Base-by-base conservation (phyloP, 2,797 vertebrate genomes). In the Hyperoplus lanceolatus region DNA sequence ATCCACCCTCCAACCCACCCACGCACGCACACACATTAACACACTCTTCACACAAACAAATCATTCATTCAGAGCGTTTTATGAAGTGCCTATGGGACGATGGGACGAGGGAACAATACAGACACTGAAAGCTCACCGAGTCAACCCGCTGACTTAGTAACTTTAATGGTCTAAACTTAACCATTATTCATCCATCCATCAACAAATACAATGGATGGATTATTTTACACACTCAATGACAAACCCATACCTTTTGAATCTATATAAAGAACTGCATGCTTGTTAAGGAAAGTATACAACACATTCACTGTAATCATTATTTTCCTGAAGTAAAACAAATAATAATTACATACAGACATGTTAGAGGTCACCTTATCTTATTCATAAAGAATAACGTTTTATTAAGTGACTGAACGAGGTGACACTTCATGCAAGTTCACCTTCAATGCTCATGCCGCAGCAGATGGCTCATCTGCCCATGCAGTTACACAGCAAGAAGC, bases 21-120 rank as follows among this genome's bases (percentile, higher is more conserved):
- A 79, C 29, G 68, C 59, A 79, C 29, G 68, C 21, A 29, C n/a
- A 21, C 54, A 29, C 50, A 70, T 1, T 18, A 3, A 48, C 14
- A 15, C 57, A 48, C 45, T 39, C 67, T 74, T 69, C 61, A 80
- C 74, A 92, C 90, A 91, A 84, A 82, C 79, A 74, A 61, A 82
- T 90, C 81, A 90, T 91, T 92, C 89, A 92, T 89, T 87, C 76
- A 63, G 76, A 75, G 84, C 58, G 81, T 71, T 90, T 90, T 82
- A 91, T 85, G 64, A 82, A 87, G 87, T 89, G 79, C 90, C 77
- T 79, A 74, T 77, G 69, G 73, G 80, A 82, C 18, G 51, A 83
- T 11, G n/a, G n/a, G n/a, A n/a, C n/a, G n/a, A 7, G 70, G 67
- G 83, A 86, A 87, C 87, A 83, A 84, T 79, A 36, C 53, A 56